phyloP scores from a whole-genome alignment of 2,113 vertebrate genomes.

The Tichodroma muraria region DNA sequence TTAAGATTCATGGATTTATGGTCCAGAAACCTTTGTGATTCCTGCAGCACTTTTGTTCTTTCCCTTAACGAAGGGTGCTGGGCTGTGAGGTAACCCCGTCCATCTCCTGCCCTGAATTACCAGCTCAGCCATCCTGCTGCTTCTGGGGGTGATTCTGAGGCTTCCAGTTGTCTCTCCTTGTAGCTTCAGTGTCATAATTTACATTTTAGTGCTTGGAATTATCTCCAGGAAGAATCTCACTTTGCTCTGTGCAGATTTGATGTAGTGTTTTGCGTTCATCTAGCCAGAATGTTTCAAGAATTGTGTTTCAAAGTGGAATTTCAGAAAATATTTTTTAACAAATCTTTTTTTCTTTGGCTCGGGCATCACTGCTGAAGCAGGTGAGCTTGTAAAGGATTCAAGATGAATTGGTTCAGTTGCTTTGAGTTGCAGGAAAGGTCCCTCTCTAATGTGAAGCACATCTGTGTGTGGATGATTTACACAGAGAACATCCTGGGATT shows the following conservation, averaged over 20 bases:
- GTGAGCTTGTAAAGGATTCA: neutral
- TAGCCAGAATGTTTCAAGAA: neutral
- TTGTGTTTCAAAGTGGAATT: neutral
- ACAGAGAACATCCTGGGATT: neutral
- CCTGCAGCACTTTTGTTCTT: neutral
- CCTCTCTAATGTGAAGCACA: neutral
- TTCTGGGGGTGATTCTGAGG: neutral
- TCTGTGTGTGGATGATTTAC: neutral
- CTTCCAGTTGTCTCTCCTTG: neutral
- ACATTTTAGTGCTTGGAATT: neutral
- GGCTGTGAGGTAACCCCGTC: neutral
- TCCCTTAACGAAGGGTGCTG: accelerated
- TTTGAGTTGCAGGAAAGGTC: neutral
- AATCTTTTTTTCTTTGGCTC: neutral
- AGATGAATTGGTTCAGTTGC: neutral
- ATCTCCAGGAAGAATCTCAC: neutral
- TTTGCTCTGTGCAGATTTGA: neutral
- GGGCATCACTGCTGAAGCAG: neutral
- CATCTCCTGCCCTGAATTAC: neutral
- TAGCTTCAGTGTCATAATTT: neutral
- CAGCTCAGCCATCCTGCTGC: neutral
- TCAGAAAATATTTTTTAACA: neutral
- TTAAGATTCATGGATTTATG: neutral
- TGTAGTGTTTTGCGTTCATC: neutral
- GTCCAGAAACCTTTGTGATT: neutral